Base-by-base conservation (phyloP, 2,888 invertebrate species). In the Dysmachus trigonus region DNA sequence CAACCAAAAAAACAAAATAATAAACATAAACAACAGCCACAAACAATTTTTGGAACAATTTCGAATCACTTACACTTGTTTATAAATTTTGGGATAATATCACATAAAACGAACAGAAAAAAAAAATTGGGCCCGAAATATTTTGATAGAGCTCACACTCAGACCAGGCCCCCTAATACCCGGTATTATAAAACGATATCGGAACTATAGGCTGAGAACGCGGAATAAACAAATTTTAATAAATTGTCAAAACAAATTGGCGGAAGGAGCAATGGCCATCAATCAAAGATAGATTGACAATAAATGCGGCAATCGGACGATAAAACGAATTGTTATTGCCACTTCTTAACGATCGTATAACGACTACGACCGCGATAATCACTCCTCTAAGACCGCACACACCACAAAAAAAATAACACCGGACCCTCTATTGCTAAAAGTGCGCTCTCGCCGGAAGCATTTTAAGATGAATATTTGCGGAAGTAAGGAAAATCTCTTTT, bases 281-380 rank as follows among this genome's bases (percentile, higher is more conserved):
- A 47, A 47, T 47, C 47, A 47, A 47, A 47, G n/a, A n/a, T n/a
- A 47, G 47, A 47, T 47, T 6, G 47, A n/a, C n/a, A 47, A 47
- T 47, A 47, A 47, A 47, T 47, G 3, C n/a, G n/a, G 47, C 47
- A 47, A 47, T 47, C 47, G 47, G 2, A n/a, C 47, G 47, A 47
- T 47, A 47, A 47, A 47, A 6, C 47, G 47, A 47, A 47, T 47
- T 47, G 47, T 47, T 47, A 47, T 47, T 47, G 47, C 47, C 47
- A 47, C 47, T 47, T n/a, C 6, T n/a, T 1, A n/a, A n/a, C 47
- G 47, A 47, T 47, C 47, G 47, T 47, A 47, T 10, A 38, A 47
- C 47, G 47, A 18, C 47, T 47, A 87, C 83, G 86, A 87, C 81
- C 87, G 83, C 86, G 86, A 83, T 87, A 77, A 87, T 72, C 86